phyloP scores from a whole-genome alignment of 2,113 vertebrate species.

The Cheilinus undulatus region DNA sequence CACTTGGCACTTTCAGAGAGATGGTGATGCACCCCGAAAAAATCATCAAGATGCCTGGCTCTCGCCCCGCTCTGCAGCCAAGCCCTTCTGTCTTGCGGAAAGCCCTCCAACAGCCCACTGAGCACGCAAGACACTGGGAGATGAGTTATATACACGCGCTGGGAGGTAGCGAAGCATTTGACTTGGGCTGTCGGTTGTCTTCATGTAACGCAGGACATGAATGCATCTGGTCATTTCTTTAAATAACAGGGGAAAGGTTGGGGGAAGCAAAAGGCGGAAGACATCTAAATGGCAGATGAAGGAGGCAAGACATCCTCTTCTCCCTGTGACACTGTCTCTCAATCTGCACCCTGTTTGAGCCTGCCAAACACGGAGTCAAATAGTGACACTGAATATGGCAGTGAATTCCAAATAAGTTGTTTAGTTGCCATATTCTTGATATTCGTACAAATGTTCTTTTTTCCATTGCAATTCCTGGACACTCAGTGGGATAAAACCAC shows the following conservation, averaged over 20 bases:
- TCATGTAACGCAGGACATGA: constrained; percentile 18
- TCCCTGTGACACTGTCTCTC: constrained; percentile 76
- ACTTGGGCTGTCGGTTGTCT: constrained; percentile 33
- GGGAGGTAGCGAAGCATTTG: constrained; percentile 33
- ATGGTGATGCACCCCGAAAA: constrained; percentile 79
- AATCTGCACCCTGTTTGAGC: constrained; percentile 71
- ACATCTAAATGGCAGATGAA: constrained; percentile 60
- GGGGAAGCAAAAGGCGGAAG: constrained; percentile 21
- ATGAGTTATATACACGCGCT: constrained; percentile 27
- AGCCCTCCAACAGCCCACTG: constrained; percentile 83
- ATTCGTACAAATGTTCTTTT: constrained; percentile 75
- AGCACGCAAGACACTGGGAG: constrained; percentile 68
- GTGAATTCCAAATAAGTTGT: constrained; percentile 74
- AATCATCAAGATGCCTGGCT: constrained; percentile 83
- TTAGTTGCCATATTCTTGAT: constrained; percentile 70
- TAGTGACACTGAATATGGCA: constrained; percentile 78
- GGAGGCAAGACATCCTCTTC: constrained; percentile 66
- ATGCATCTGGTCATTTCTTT: constrained; percentile 21
- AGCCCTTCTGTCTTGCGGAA: constrained; percentile 84
- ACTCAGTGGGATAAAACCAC: constrained; percentile 24
- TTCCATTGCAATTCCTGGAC: constrained; percentile 49
- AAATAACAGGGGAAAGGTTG: constrained; percentile 14
- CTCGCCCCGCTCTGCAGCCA: constrained; percentile 78
- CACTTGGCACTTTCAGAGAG: constrained; percentile 77
- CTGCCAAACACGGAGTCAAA: constrained; percentile 79